Base-by-base conservation (phyloP, 2,888 invertebrate species). In the Drosophila kuntzei region DNA sequence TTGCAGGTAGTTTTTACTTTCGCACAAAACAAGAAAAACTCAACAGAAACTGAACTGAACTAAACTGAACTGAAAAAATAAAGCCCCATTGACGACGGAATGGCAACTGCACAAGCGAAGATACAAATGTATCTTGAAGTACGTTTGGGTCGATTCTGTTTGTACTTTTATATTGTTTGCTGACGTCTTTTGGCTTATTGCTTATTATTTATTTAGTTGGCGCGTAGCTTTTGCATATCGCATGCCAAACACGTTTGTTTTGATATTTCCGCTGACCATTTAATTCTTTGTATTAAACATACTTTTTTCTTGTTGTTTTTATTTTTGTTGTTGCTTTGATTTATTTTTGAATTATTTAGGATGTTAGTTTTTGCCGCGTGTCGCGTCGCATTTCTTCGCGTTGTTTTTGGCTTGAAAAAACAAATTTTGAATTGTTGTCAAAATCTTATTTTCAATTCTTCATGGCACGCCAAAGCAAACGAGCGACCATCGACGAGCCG, bases 1-100 rank as follows among this genome's bases (percentile, higher is more conserved):
- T 71, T 74, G 85, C 85, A 87, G 85, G 85, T 86, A 87, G 85
- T 85, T 87, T 85, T 86, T 87, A 86, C 87, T 86, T 86, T 86
- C 85, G 87, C 85, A 77, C 82, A 79, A 82, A 75, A 80, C 74
- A 66, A 75, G 70, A 76, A 71, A 64, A 18, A 32, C 18, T 18
- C 74, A 66, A 75, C 68, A 76, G 70, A 64, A 18, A 32, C 18
- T 18, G 4, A 44, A 44, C 16, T 46, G 14, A 46, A 60, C 49
- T 29, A 14, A 41, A 36, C 36, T 50, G 61, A 47, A 4, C 22
- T 22, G 22, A 22, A 22, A n/a, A 12, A 57, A 29, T 27, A 51
- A 57, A 59, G 60, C 18, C 22, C 53, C 65, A 59, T 49, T 53
- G 43, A 65, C 46, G 36, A 12, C 27, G 20, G 12, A 49, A 34